These are phyloP conservation scores for Beroe forskalii DNA, from an alignment of 37 sponge, comb jelly and placozoan genomes.

Conservation along the genomic window DNA sequence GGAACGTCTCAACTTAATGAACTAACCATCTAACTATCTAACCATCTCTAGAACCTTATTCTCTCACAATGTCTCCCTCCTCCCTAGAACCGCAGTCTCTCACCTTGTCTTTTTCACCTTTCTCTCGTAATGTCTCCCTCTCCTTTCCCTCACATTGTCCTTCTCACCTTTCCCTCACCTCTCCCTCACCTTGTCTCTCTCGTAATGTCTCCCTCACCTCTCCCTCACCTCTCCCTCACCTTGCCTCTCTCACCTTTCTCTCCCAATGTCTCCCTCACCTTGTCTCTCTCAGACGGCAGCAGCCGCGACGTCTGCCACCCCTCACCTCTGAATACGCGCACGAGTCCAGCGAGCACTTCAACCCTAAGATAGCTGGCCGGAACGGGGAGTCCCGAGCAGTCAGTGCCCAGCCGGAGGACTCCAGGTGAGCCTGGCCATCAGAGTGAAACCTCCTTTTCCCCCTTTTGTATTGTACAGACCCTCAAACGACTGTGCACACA, in stretches of 20 bases:
- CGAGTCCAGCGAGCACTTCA: constrained; percentile 30
- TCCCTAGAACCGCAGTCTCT: too few relatives aligned
- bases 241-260: background rate
- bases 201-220: background rate
- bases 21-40: too few relatives aligned
- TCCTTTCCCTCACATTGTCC: too few relatives aligned
- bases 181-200: background rate
- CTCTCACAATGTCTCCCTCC: too few relatives aligned
- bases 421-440: too few relatives aligned
- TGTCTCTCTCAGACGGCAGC: constrained; percentile 38
- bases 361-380: background rate
- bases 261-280: background rate
- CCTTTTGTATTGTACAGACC: too few relatives aligned
- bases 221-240: background rate
- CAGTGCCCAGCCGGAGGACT: constrained; percentile 55
- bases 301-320: constrained; percentile 43
- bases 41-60: too few relatives aligned
- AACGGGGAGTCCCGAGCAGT: constrained; percentile 57
- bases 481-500: too few relatives aligned
- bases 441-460: too few relatives aligned
- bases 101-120: too few relatives aligned
- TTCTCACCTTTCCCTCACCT: background rate
- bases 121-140: too few relatives aligned
- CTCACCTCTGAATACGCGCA: constrained; percentile 3
- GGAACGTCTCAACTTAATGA: too few relatives aligned